phyloP scores from a whole-genome alignment of 2,113 vertebrate species.

The Cebus imitator region DNA sequence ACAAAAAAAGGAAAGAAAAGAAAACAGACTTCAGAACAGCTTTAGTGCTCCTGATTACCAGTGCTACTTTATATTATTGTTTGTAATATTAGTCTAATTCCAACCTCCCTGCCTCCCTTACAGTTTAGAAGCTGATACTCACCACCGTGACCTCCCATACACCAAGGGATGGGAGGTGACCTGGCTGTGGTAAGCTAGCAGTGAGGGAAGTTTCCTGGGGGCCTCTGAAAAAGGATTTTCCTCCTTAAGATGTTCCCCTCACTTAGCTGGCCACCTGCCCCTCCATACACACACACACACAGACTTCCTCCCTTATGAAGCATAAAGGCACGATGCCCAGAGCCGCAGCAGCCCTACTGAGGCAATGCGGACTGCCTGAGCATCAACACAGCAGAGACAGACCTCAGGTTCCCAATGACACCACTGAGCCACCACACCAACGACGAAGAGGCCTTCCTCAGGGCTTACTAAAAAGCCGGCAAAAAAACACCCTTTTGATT shows the following conservation, averaged over 20 bases:
- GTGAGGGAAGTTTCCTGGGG: not conserved
- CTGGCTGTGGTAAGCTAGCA: not conserved
- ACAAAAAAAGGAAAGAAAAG: no score
- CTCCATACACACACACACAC: not conserved
- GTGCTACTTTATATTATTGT: not conserved
- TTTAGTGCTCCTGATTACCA: not conserved
- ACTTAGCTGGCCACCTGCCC: rapidly evolving
- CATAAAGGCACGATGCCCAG: not conserved
- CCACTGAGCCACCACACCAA: not conserved
- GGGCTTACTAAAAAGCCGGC: not conserved
- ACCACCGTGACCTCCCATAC: not conserved
- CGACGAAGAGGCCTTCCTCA: not conserved
- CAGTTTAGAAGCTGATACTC: not conserved
- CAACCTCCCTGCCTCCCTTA: not conserved
- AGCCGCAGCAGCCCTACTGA: not conserved
- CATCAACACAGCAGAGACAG: not conserved
- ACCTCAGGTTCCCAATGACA: not conserved
- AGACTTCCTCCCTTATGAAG: not conserved
- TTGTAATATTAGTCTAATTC: not conserved
- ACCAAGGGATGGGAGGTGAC: not conserved
- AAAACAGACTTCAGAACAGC: not conserved
- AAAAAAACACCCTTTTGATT: not conserved
- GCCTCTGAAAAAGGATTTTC: not conserved
- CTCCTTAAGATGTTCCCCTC: not conserved
- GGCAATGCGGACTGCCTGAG: not conserved